Base-by-base conservation (phyloP, 2,113 vertebrate species). In the Perca fluviatilis region DNA sequence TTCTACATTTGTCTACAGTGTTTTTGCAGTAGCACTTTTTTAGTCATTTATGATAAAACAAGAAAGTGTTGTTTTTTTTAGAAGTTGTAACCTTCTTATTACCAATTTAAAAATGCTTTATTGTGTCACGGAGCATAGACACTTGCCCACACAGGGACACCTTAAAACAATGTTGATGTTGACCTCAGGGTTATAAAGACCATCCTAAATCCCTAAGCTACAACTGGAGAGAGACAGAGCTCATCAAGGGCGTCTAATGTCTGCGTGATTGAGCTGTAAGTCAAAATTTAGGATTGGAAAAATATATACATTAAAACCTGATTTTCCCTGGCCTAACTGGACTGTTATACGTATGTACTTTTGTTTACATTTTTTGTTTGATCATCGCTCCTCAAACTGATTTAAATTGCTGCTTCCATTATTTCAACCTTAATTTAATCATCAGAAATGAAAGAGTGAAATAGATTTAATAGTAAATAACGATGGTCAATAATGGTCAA, bases 131-230 rank as follows among this genome's bases (percentile, higher is more conserved):
- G 21, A 75, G 57, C 2, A 40, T 53, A 57, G 57, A 66, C 72
- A 53, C 23, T 82, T 56, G 21, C 56, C 73, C 82, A 81, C 19
- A 60, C 64, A 81, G 33, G 58, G 16, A 63, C 80, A 74, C 77
- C 72, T 85, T 65, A 33, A 89, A 84, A 77, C 83, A 75, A 66
- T 87, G 85, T 80, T 91, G 82, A 86, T 54, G 87, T 84, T 92
- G 83, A 90, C 87, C 83, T 86, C 56, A 57, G 66, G 75, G 84
- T 87, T 76, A 68, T 43, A 66, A 66, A 86, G 88, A 82, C 86
- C 77, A 87, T 30, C 13, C 69, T 72, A 79, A 90, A 88, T 86
- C 83, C 82, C 72, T n/a, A 6, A 76, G 46, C 61, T 77, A 61
- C 53, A 74, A 61, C 50, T 47, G 61, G 30, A 69, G 64, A 49